Conservation (phyloP, 2,797 vertebrate species). For the Siniperca undulata region DNA sequence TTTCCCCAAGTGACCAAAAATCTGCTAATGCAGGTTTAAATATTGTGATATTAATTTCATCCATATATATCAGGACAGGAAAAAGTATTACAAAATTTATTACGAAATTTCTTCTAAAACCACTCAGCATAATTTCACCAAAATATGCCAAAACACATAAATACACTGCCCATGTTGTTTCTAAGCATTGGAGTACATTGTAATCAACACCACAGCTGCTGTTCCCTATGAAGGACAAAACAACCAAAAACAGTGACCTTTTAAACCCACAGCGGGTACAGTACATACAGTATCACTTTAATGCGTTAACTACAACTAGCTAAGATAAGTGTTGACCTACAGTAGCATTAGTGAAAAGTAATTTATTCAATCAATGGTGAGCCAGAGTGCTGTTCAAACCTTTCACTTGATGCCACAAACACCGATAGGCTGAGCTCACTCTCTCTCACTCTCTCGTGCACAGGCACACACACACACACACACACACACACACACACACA, state of each 20-base stretch:
- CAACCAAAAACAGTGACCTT: neutral
- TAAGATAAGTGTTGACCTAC: neutral
- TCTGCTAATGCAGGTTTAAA: neutral
- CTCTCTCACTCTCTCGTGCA: neutral
- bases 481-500: too few relatives aligned
- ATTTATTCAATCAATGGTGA: conserved; percentile 15
- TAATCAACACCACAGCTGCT: neutral
- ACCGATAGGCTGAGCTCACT: neutral
- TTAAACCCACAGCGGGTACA: neutral
- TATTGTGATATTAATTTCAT: neutral
- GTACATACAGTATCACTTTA: neutral
- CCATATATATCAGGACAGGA: neutral
- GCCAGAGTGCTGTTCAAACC: neutral
- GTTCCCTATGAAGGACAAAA: neutral
- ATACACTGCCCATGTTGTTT: neutral
- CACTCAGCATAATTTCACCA: neutral
- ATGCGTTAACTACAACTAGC: neutral
- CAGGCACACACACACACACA: too few relatives aligned
- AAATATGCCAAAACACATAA: conserved; percentile 3
- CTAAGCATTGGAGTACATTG: neutral
- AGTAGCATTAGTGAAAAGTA: conserved; percentile 4
- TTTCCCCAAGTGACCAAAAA: neutral
- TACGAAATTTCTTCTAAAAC: neutral
- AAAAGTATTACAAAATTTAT: neutral
- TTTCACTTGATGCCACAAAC: conserved; percentile 1